phyloP scores from a whole-genome alignment of 2,113 vertebrate species.

The Ornithorhynchus anatinus region DNA sequence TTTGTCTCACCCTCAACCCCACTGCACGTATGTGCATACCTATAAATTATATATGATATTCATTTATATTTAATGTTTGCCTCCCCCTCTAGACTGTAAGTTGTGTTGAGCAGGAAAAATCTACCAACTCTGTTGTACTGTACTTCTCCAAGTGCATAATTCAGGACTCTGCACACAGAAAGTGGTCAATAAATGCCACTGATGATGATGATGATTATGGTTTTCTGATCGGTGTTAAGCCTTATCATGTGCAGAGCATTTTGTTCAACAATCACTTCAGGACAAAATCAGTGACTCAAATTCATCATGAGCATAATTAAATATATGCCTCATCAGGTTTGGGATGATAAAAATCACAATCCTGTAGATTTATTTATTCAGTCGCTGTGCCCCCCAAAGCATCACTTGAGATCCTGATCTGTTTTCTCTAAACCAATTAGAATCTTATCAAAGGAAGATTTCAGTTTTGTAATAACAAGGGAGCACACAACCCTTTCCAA shows the following conservation, averaged over 20 bases:
- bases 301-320: conserved; percentile 40
- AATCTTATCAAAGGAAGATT: conserved; percentile 71
- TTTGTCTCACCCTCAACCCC: no score
- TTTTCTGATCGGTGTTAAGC: not conserved
- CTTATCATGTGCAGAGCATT: not conserved
- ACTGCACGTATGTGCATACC: no score
- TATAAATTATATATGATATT: no score
- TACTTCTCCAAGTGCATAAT: no score
- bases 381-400: conserved; percentile 9
- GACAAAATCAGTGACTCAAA: conserved; percentile 35
- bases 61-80: no score
- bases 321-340: not conserved
- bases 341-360: conserved; percentile 41
- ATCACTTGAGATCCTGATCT: conserved; percentile 64
- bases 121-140: no score
- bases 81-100: no score
- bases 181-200: no score
- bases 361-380: conserved; percentile 38
- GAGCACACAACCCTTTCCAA: conserved; percentile 63
- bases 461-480: conserved; percentile 62
- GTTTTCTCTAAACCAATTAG: conserved; percentile 75
- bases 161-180: no score
- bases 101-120: no score
- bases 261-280: conserved; percentile 26
- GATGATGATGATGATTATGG: no score